A percentile compares a stretch with the other conserved stretches of the same genome.
These are phyloP conservation scores for Rhipidura dahli DNA, from an alignment of 2,113 vertebrate species.

Conservation along the genomic window DNA sequence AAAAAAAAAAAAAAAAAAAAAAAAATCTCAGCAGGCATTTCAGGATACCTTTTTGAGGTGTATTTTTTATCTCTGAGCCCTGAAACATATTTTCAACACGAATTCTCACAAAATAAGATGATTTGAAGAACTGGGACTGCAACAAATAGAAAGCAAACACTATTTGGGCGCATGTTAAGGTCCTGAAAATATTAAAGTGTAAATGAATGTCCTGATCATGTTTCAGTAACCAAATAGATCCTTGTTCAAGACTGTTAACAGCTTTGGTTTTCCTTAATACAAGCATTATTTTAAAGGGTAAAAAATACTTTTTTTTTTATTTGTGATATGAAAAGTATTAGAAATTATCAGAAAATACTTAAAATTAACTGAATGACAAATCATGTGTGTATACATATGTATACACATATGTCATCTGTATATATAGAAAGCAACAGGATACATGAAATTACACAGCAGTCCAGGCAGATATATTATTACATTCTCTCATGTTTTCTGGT, in stretches of 20 bases:
- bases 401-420: background rate
- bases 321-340: background rate
- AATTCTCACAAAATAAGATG: background rate
- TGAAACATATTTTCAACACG: background rate
- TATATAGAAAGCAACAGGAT: background rate
- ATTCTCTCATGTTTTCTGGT: background rate
- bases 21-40: background rate
- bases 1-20: too few relatives aligned
- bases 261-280: background rate
- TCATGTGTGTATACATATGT: too few relatives aligned
- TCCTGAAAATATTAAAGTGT: background rate
- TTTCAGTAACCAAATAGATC: background rate
- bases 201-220: background rate
- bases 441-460: background rate
- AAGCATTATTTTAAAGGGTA: background rate
- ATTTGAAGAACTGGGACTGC: background rate
- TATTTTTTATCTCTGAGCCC: background rate
- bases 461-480: background rate
- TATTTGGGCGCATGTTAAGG: background rate
- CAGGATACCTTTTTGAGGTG: background rate
- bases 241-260: background rate
- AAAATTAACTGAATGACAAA: background rate
- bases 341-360: background rate
- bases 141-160: background rate
- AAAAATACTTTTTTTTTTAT: background rate